phyloP scores from a whole-genome alignment of 2,113 vertebrate species.

The Aegithalos caudatus region DNA sequence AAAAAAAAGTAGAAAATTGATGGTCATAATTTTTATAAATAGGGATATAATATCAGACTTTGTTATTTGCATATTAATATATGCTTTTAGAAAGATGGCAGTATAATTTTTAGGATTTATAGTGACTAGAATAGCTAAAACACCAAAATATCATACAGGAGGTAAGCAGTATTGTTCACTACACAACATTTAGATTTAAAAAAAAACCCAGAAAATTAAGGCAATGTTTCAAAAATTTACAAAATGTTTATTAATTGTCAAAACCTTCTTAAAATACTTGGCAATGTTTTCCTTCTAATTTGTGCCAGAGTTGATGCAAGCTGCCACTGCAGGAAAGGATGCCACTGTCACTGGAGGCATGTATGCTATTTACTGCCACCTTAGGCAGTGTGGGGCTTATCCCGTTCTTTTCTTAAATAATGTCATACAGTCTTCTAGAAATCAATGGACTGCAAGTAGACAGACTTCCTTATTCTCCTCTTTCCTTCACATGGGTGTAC shows the following conservation, averaged over 20 bases:
- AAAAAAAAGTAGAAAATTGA: not conserved
- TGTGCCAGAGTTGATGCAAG: not conserved
- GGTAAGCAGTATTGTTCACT: not conserved
- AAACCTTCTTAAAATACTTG: not conserved
- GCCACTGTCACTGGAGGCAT: not conserved
- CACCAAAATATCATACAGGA: not conserved
- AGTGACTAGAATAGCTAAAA: not conserved
- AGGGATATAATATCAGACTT: not conserved
- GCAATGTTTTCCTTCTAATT: not conserved
- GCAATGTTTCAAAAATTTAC: rapidly evolving
- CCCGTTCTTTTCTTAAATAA: not conserved
- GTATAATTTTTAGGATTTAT: not conserved
- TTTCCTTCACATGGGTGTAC: rapidly evolving
- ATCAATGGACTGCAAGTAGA: not conserved
- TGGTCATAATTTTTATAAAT: not conserved
- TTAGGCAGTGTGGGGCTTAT: not conserved
- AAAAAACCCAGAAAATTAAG: not conserved
- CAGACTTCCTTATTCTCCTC: not conserved
- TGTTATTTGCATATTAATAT: not conserved
- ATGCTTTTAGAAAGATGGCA: not conserved
- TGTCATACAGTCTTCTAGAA: not conserved
- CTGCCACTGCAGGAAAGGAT: not conserved
- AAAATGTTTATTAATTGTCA: not conserved
- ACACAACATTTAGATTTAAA: not conserved
- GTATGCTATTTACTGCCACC: not conserved